Percentiles rank a stretch among this genome's conserved stretches.
These are phyloP conservation scores for Nibea albiflora DNA, from an alignment of 2,113 vertebrate species.

Conservation along the genomic window DNA sequence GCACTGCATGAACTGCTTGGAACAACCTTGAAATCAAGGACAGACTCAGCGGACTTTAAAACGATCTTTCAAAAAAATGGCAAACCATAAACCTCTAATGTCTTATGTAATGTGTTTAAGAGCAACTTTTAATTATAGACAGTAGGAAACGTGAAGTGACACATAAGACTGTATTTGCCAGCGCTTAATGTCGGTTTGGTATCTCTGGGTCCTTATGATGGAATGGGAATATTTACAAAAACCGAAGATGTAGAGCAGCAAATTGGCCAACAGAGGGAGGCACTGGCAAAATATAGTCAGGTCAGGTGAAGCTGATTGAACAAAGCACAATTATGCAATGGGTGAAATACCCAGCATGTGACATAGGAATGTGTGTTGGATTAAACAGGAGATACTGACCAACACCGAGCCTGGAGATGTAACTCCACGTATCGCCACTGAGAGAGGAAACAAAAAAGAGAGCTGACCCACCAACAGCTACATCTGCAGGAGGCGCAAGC, in stretches of 20 bases:
- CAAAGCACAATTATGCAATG: no score
- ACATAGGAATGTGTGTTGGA: no score
- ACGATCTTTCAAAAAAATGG: background rate
- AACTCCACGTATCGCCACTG: no score
- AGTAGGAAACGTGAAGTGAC: background rate
- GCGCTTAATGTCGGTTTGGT: background rate
- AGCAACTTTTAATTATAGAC: background rate
- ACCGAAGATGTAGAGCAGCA: background rate
- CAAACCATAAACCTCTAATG: background rate
- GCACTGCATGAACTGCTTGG: no score
- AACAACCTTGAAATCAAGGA: no score
- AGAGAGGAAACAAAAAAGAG: no score
- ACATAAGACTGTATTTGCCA: background rate
- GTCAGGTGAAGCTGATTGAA: background rate
- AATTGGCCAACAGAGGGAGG: slow-evolving; percentile 11
- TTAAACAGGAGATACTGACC: no score
- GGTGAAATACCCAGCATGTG: no score
- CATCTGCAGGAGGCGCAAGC: no score
- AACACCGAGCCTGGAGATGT: no score
- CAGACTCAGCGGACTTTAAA: background rate
- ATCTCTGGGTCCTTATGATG: background rate
- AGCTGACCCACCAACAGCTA: no score
- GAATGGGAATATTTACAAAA: background rate
- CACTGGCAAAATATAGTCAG: background rate
- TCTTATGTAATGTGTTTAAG: background rate